These are phyloP conservation scores for Neoarius graeffei DNA, from an alignment of 2,113 vertebrate species.

Conservation along the genomic window DNA sequence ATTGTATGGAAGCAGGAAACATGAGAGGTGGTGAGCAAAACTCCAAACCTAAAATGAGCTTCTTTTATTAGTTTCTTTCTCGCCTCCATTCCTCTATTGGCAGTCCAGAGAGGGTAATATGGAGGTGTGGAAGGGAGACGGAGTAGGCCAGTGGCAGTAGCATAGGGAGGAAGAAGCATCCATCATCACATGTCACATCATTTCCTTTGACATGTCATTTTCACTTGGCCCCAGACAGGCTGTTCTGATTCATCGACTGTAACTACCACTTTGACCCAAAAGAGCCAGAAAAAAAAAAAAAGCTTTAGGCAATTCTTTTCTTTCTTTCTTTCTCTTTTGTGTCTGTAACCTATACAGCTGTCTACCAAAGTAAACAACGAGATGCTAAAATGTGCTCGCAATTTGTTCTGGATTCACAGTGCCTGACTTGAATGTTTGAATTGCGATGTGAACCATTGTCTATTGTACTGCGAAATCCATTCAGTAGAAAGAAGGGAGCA, in stretches of 20 bases:
- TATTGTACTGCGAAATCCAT: slow-evolving; percentile 33
- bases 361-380: slow-evolving; percentile 65
- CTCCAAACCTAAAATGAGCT: slow-evolving; percentile 61
- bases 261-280: slow-evolving; percentile 61
- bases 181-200: slow-evolving; percentile 67
- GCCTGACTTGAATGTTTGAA: slow-evolving; percentile 33
- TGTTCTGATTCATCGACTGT: slow-evolving; percentile 52
- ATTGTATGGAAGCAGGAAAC: slow-evolving; percentile 43
- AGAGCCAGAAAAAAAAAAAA: slow-evolving; percentile 51
- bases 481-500: slow-evolving; percentile 1
- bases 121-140: slow-evolving; percentile 62
- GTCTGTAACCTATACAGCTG: slow-evolving; percentile 65
- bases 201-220: slow-evolving; percentile 69
- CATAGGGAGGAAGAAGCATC: slow-evolving; percentile 65
- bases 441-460: slow-evolving; percentile 17
- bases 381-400: slow-evolving; percentile 26
- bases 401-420: slow-evolving; percentile 39
- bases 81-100: slow-evolving; percentile 54
- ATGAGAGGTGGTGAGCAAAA: slow-evolving; percentile 57
- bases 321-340: slow-evolving; percentile 21
- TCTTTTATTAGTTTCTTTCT: slow-evolving; percentile 59
- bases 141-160: slow-evolving; percentile 60
- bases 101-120: slow-evolving; percentile 59
- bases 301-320: slow-evolving; percentile 35
- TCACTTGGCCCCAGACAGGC: slow-evolving; percentile 57